Conservation (phyloP, 2,797 vertebrate species). For the Sylvia borin region DNA sequence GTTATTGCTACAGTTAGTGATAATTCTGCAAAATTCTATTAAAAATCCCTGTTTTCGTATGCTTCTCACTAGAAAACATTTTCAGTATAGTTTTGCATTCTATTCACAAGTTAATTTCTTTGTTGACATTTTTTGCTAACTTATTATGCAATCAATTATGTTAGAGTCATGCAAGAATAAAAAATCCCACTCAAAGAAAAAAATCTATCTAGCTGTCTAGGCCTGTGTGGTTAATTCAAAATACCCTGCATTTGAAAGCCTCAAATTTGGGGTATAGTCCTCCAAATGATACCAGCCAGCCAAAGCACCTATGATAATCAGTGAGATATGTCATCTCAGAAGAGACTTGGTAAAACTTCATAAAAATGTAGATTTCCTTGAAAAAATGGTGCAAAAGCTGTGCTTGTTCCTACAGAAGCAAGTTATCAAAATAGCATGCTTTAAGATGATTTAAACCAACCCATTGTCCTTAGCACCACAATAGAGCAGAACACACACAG, state of each 20-base stretch:
- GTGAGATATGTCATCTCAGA: not conserved
- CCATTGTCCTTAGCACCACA: slow-evolving; percentile 40
- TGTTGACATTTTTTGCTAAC: not conserved
- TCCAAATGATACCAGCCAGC: not conserved
- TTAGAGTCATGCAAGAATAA: not conserved
- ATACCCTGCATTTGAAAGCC: not conserved
- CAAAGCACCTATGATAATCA: not conserved
- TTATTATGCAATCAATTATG: not conserved
- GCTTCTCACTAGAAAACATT: not conserved
- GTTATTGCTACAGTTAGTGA: not conserved
- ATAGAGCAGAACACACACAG: slow-evolving; percentile 6
- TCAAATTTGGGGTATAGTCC: not conserved
- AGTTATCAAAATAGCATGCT: not conserved
- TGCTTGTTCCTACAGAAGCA: not conserved
- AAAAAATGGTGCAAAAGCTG: not conserved
- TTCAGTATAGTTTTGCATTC: not conserved
- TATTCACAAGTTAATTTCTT: not conserved
- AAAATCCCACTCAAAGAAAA: not conserved
- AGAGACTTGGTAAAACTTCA: not conserved
- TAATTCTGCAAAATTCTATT: not conserved
- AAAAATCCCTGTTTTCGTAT: not conserved
- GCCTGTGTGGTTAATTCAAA: not conserved
- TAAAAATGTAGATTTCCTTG: not conserved
- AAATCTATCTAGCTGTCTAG: not conserved
- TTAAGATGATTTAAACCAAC: slow-evolving; percentile 19